Percentiles rank a stretch among this genome's conserved stretches.
Conservation (phyloP, 2,113 vertebrate species). For the Phaethornis superciliosus region DNA sequence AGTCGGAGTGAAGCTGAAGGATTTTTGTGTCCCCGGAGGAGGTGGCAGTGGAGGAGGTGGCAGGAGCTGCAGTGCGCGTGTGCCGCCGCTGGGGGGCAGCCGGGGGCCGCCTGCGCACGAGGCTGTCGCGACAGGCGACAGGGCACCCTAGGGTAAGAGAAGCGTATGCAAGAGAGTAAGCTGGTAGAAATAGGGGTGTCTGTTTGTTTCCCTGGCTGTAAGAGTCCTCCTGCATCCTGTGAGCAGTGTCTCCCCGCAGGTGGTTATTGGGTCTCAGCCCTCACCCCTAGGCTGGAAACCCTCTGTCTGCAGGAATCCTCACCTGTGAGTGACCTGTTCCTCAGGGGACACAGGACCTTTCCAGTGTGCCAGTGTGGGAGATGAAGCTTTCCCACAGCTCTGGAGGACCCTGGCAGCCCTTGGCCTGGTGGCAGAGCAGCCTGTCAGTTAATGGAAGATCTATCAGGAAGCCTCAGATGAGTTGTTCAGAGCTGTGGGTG, state of each 20-base stretch:
- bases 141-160: no score
- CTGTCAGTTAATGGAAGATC: neutral
- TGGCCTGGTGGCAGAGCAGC: neutral
- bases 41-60: neutral
- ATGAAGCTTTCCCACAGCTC: neutral
- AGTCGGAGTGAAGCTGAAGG: neutral
- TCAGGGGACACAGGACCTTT: neutral
- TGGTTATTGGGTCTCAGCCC: neutral
- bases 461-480: neutral
- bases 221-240: neutral
- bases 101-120: neutral
- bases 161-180: neutral
- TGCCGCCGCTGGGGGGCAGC: neutral
- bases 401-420: neutral
- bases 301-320: neutral
- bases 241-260: neutral
- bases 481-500: neutral
- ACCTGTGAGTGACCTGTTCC: neutral
- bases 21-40: no score
- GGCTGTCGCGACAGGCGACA: rapidly evolving
- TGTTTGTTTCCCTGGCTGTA: neutral
- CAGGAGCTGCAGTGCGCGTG: neutral
- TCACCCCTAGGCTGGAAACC: neutral
- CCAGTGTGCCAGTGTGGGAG: neutral
- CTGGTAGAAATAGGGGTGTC: neutral